A percentile compares a stretch with the other conserved stretches of the same genome.
phyloP scores from a whole-genome alignment of 2,797 vertebrate species.

The Chelon labrosus region DNA sequence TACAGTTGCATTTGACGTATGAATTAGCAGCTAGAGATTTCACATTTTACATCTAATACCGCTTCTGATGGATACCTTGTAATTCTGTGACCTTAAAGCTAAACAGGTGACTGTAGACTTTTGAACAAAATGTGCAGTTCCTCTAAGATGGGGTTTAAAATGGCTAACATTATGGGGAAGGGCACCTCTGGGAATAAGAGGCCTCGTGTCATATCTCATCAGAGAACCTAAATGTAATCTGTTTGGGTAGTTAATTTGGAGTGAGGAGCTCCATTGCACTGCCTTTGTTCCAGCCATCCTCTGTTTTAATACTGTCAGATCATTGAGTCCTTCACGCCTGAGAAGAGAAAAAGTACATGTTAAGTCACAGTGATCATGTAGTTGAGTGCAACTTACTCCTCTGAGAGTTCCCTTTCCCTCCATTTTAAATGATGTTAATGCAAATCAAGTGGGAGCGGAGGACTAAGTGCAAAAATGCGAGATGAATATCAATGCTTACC shows the following conservation, averaged over 20 bases:
- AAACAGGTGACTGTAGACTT: no score
- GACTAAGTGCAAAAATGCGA: conserved; percentile 68
- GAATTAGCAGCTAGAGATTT: not conserved
- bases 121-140: no score
- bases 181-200: conserved; percentile 31
- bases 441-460: conserved; percentile 68
- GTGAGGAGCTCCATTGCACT: conserved; percentile 20
- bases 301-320: conserved; percentile 54
- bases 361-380: conserved; percentile 68
- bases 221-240: conserved; percentile 23
- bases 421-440: conserved; percentile 76
- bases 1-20: not conserved
- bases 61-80: not conserved
- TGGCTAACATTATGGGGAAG: conserved; percentile 16
- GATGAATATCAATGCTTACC: conserved; percentile 71
- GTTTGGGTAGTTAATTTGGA: conserved; percentile 52
- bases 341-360: conserved; percentile 61
- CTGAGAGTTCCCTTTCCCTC: conserved; percentile 60
- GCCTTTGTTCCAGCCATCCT: conserved; percentile 39
- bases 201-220: conserved; percentile 42
- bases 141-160: no score
- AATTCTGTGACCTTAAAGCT: not conserved
- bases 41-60: not conserved
- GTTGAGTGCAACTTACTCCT: conserved; percentile 59
- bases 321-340: conserved; percentile 67